Conservation (phyloP, 2,888 invertebrate genomes). For the Conomelus anceps region DNA sequence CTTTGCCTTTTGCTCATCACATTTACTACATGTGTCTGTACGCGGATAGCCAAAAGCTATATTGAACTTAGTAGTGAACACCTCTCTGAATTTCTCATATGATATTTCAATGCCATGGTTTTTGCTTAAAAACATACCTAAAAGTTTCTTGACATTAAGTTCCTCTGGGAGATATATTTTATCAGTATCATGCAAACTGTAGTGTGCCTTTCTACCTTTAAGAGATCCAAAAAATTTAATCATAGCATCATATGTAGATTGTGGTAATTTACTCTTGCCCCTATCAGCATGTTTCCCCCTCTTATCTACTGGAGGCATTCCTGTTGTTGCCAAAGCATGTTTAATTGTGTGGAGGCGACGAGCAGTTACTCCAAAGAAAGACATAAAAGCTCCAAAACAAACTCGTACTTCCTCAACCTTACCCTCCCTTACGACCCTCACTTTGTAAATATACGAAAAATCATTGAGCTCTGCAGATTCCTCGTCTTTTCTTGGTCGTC, state of each 20-base stretch:
- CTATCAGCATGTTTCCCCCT: neutral
- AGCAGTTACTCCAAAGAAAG: neutral
- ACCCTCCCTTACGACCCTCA: neutral
- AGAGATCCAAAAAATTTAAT: slow-evolving; percentile 3
- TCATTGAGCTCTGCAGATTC: neutral
- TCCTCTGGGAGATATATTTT: slow-evolving; percentile 11
- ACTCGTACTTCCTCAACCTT: neutral
- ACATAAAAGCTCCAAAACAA: neutral
- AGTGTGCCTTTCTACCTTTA: slow-evolving; percentile 10
- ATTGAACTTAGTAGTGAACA: too few species aligned
- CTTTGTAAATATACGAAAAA: slow-evolving; percentile 8
- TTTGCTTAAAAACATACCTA: neutral
- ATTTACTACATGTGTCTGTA: too few species aligned
- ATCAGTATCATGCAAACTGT: slow-evolving; percentile 7
- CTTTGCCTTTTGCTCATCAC: too few species aligned
- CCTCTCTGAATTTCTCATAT: slow-evolving; percentile 11
- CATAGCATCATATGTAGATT: neutral
- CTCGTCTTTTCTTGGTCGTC: neutral
- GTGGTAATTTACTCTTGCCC: neutral
- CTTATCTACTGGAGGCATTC: neutral
- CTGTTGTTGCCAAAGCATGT: neutral
- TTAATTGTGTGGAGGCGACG: neutral
- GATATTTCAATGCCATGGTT: neutral
- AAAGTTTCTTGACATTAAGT: slow-evolving; percentile 15
- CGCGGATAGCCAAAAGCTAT: too few species aligned